These are phyloP conservation scores for Lasioglossum figueresi DNA, from an alignment of 2,888 invertebrate genomes.

Conservation along the genomic window DNA sequence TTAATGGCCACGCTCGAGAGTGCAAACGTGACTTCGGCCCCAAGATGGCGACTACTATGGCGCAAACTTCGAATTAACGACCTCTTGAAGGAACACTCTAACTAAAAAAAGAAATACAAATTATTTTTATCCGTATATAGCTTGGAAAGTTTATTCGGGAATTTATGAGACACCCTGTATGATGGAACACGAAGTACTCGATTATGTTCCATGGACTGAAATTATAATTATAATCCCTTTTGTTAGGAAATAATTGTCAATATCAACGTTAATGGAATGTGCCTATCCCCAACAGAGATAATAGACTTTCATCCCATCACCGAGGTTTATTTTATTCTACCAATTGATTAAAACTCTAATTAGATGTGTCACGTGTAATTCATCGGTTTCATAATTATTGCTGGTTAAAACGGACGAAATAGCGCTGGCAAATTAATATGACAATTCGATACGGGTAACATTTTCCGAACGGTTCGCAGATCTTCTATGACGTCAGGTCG, in stretches of 20 bases:
- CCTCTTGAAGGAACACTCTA: constrained; percentile 39
- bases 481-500: neutral
- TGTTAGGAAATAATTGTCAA: neutral
- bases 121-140: neutral
- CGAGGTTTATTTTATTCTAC: neutral
- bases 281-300: no score
- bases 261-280: constrained; percentile 4
- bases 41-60: constrained; percentile 45
- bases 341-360: neutral
- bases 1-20: constrained; percentile 54
- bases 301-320: neutral
- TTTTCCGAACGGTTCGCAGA: neutral
- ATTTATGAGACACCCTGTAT: neutral
- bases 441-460: neutral
- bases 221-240: neutral
- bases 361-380: neutral
- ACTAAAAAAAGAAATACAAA: neutral
- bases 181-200: neutral
- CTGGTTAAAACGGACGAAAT: neutral
- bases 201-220: neutral
- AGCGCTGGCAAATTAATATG: neutral
- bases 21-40: constrained; percentile 58
- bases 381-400: neutral
- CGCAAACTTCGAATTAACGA: constrained; percentile 55
- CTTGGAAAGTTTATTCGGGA: neutral